Base-by-base conservation (phyloP, 2,888 invertebrate species). In the Timema podura region DNA sequence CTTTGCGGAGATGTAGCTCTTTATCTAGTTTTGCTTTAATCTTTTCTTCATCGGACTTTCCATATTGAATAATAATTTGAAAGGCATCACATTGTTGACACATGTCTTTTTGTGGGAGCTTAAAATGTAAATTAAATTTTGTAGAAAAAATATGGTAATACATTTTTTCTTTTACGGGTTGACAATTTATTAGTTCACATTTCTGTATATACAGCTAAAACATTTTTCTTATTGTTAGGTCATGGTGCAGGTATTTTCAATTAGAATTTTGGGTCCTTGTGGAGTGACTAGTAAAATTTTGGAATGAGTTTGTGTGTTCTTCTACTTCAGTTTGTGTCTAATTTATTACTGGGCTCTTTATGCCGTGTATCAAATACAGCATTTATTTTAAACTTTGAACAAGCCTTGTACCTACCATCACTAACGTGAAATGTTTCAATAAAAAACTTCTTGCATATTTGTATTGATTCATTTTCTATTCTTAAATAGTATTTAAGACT, bases 101-200 rank as follows among this genome's bases (percentile, higher is more conserved):
- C 47, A 46, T 47, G n/a, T 65, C 65, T 65, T 30, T 65, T 45
- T 48, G 44, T 65, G 48, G 46, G 3, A 7, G 15, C 48, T 46
- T 65, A 15, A 65, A 65, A 46, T 65, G 13, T 15, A 48, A 48
- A 48, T 47, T 65, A n/a, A 46, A 65, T 65, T 65, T 65, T 6
- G 65, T 65, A n/a, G n/a, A 48, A 48, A 65, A 65, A 45, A 65
- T 65, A 45, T 65, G 45, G n/a, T 65, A 65, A 47, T 47, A 65
- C 45, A 5, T 13, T 15, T 65, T 65, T 47, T 65, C 7, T 65
- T 47, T 65, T n/a, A 65, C n/a, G 30, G 30, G 30, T 30, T 30
- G 30, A 30, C 3, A 3, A 3, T 30, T 30, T 30, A 30, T 30
- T 61, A 11, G 11, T 61, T 45, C 13, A 13, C 16, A 44, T 30